These are phyloP conservation scores for Trilocha varians DNA, from an alignment of 2,888 invertebrate species.

Conservation along the genomic window DNA sequence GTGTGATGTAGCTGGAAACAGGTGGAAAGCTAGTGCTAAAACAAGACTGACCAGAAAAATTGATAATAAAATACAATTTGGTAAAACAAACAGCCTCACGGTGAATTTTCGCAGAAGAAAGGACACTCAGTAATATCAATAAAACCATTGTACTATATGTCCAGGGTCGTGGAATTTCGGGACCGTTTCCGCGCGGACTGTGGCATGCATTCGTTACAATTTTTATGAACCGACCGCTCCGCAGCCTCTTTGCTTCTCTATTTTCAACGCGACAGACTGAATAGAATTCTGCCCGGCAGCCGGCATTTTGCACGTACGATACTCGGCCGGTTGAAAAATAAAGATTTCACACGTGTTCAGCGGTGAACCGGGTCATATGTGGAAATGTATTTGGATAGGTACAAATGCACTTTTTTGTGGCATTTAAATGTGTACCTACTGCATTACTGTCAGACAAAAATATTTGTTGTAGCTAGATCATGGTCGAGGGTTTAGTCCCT, in stretches of 20 bases:
- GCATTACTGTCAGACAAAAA: too few species aligned
- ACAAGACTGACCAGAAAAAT: too few species aligned
- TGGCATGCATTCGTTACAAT: slow-evolving; percentile 39
- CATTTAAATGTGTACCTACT: too few species aligned
- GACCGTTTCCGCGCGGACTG: slow-evolving; percentile 32
- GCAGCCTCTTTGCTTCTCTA: slow-evolving; percentile 29
- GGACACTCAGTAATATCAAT: not conserved
- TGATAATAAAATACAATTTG: too few species aligned
- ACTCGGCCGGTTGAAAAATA: slow-evolving; percentile 37
- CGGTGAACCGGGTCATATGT: too few species aligned
- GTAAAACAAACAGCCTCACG: too few species aligned
- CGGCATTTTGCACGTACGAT: slow-evolving; percentile 46
- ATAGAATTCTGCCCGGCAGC: slow-evolving; percentile 42
- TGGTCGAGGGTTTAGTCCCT: too few species aligned
- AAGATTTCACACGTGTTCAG: slow-evolving; percentile 31
- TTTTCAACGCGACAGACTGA: slow-evolving; percentile 21
- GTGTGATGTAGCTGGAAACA: too few species aligned
- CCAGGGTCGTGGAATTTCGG: slow-evolving; percentile 26
- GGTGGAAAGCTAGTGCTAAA: too few species aligned
- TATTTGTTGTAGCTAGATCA: too few species aligned
- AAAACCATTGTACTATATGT: slow-evolving; percentile 7
- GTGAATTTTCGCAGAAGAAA: not conserved
- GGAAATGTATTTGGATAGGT: too few species aligned
- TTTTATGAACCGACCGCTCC: slow-evolving; percentile 51
- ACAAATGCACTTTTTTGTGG: too few species aligned